These are phyloP conservation scores for Coelogynopora nodosa DNA, from an alignment of 2,888 invertebrate genomes.

Conservation along the genomic window DNA sequence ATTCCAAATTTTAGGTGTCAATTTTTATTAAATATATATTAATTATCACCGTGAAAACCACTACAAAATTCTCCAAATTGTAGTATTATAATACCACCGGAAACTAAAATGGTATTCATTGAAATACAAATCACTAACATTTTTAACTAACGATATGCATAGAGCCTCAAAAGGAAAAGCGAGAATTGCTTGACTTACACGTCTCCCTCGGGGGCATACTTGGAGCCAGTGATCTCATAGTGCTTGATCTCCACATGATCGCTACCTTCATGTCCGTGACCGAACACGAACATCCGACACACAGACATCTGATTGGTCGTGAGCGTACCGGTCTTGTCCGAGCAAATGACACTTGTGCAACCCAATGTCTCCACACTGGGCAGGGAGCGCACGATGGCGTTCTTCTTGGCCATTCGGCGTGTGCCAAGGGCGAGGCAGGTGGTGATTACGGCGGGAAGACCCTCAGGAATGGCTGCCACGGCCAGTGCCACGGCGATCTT, in stretches of 20 bases:
- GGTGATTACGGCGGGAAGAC: slow-evolving; percentile 98
- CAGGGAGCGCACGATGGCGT: slow-evolving; percentile 96
- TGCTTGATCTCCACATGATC: slow-evolving; percentile 32
- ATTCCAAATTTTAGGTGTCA: too few species aligned
- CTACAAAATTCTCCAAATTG: too few species aligned
- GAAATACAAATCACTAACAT: too few species aligned
- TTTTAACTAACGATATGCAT: too few species aligned
- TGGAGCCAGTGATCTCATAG: slow-evolving; percentile 43
- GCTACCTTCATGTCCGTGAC: slow-evolving; percentile 33
- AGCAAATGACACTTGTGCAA: slow-evolving; percentile 99
- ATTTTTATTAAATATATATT: too few species aligned
- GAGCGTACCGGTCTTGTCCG: slow-evolving; percentile 97
- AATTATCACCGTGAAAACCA: too few species aligned
- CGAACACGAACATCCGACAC: slow-evolving; percentile 67
- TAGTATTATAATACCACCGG: too few species aligned
- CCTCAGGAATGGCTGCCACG: slow-evolving; percentile 99
- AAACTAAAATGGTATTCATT: too few species aligned
- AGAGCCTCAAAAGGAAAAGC: too few species aligned
- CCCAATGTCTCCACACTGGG: slow-evolving; percentile 98
- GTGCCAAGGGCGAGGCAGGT: slow-evolving; percentile 93
- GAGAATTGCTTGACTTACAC: slow-evolving; percentile 31
- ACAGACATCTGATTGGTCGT: slow-evolving; percentile 99
- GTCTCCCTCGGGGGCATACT: slow-evolving; percentile 44
- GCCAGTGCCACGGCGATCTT: slow-evolving; percentile 99
- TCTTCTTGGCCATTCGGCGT: slow-evolving; percentile 99